These are phyloP conservation scores for Pachydiplax longipennis DNA, from an alignment of 2,888 invertebrate genomes.

Conservation along the genomic window DNA sequence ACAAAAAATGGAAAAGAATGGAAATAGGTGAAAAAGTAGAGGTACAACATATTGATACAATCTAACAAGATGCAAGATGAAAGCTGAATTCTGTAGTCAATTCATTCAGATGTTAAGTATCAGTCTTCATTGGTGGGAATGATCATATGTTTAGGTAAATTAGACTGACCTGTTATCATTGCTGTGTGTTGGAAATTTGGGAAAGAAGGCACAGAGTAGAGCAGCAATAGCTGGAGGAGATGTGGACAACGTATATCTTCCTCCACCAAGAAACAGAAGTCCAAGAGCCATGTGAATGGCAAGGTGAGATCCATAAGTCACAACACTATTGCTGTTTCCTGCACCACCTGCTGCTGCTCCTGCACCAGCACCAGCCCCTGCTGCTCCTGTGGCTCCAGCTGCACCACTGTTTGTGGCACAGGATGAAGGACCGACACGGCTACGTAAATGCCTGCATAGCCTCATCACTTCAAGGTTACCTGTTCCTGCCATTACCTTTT, in stretches of 20 bases:
- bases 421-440: constrained; percentile 73
- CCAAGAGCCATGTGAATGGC: constrained; percentile 96
- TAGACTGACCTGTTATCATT: constrained; percentile 85
- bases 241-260: constrained; percentile 83
- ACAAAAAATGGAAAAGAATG: no score
- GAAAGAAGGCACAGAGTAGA: constrained; percentile 91
- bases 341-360: neutral
- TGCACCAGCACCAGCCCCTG: neutral
- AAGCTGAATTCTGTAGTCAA: no score
- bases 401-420: neutral
- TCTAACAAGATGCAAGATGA: no score
- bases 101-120: no score
- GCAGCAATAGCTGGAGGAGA: constrained; percentile 88
- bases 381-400: neutral
- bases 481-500: constrained; percentile 90
- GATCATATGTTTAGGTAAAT: no score
- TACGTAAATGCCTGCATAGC: constrained; percentile 83
- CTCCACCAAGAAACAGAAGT: constrained; percentile 91
- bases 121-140: no score
- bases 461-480: constrained; percentile 85
- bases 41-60: no score
- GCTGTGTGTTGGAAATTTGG: constrained; percentile 95
- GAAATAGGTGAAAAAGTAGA: no score
- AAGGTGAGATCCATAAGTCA: constrained; percentile 91
- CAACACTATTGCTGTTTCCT: constrained; percentile 66